Percentiles rank a stretch among this genome's conserved stretches.
phyloP scores from a whole-genome alignment of 2,797 vertebrate species.

The Numenius phaeopus region DNA sequence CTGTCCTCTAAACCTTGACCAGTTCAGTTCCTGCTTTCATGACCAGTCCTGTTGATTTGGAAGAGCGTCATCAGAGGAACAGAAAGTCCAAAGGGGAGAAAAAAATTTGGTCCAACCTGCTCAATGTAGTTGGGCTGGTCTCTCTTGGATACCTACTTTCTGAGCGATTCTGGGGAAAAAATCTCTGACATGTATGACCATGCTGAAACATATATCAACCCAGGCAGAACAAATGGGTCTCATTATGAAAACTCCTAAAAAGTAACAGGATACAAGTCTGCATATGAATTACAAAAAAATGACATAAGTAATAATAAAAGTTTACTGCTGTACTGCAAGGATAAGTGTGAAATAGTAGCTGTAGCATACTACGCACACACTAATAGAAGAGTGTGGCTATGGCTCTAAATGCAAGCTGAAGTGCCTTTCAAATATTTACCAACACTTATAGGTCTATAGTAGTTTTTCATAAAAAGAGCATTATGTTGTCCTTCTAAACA shows the following conservation, averaged over 20 bases:
- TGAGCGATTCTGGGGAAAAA: not conserved
- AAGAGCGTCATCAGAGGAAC: not conserved
- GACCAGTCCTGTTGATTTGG: not conserved
- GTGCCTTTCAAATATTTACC: not conserved
- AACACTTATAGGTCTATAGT: not conserved
- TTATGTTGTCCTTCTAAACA: not conserved
- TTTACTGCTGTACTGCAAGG: not conserved
- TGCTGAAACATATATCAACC: not conserved
- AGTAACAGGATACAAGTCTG: not conserved
- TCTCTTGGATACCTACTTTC: not conserved
- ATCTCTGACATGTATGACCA: rapidly evolving
- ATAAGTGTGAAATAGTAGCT: not conserved
- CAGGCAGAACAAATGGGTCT: not conserved
- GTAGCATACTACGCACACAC: no score
- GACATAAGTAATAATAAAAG: not conserved
- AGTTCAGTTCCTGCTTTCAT: not conserved
- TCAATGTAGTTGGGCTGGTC: not conserved
- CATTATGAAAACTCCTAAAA: not conserved
- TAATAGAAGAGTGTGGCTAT: not conserved
- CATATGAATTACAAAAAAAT: not conserved
- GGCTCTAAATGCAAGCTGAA: not conserved
- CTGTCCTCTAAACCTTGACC: not conserved
- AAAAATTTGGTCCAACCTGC: not conserved
- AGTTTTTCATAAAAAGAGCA: not conserved
- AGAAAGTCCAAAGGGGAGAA: not conserved